Conservation (phyloP, 2,888 invertebrate species). For the Rutpela maculata region DNA sequence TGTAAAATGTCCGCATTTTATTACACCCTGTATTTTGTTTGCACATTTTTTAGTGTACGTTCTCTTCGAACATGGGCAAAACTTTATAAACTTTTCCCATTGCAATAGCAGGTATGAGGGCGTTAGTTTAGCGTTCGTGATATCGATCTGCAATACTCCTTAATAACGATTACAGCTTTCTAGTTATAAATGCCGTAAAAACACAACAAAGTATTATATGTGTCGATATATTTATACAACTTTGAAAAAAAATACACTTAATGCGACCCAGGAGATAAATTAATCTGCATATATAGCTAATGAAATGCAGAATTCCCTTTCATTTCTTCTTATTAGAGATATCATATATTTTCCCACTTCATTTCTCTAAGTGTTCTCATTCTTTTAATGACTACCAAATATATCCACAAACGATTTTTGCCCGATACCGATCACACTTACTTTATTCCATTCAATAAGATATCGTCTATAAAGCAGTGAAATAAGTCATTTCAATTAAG, state of each 20-base stretch:
- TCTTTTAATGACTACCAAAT: conserved; percentile 33
- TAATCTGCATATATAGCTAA: neutral
- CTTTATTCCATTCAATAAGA: conserved; percentile 16
- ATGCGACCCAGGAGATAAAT: neutral
- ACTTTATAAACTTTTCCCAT: conserved; percentile 11
- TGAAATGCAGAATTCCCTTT: conserved; percentile 28
- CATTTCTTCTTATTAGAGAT: conserved; percentile 32
- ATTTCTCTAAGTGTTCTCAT: conserved; percentile 27
- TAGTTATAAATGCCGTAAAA: conserved; percentile 25
- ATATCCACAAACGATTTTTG: conserved; percentile 27
- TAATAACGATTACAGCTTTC: conserved; percentile 35
- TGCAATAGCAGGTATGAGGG: conserved; percentile 17
- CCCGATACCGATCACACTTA: conserved; percentile 19
- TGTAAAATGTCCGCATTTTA: no score
- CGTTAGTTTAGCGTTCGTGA: conserved; percentile 4
- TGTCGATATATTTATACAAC: conserved; percentile 27
- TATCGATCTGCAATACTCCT: conserved; percentile 26
- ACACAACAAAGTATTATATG: conserved; percentile 23
- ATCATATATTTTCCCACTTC: conserved; percentile 26
- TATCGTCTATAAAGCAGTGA: conserved; percentile 8
- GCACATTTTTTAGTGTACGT: no score
- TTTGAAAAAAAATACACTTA: conserved; percentile 6
- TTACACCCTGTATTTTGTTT: no score
- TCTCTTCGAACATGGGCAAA: no score
- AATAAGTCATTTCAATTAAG: conserved; percentile 17